Conservation (phyloP, 1,140 invertebrate species). For the Calliopsis andreniformis region DNA sequence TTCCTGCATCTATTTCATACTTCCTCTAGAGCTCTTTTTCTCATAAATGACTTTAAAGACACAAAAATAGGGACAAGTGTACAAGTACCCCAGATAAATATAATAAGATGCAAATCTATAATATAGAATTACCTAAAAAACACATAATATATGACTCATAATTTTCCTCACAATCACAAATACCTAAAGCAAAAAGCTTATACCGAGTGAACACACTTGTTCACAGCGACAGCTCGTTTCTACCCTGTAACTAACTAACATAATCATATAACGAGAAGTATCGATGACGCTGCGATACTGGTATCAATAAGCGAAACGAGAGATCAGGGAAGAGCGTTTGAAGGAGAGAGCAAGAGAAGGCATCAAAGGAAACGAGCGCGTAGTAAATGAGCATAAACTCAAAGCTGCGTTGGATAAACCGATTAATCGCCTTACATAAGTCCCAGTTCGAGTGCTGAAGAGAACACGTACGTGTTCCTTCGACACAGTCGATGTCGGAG, state of each 20-base stretch:
- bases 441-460: constrained; percentile 12
- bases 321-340: background rate
- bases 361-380: constrained; percentile 35
- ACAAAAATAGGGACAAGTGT: too few relatives aligned
- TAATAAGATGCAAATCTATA: too few relatives aligned
- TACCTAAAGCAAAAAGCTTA: too few relatives aligned
- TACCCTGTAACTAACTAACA: constrained; percentile 1
- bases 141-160: too few relatives aligned
- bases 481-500: too few relatives aligned
- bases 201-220: constrained; percentile 36
- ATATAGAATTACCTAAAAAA: too few relatives aligned
- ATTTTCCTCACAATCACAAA: too few relatives aligned
- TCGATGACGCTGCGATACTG: constrained; percentile 41
- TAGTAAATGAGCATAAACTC: constrained; percentile 14
- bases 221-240: constrained; percentile 19
- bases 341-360: background rate
- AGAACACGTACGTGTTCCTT: too few relatives aligned
- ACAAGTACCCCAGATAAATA: too few relatives aligned
- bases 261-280: constrained; percentile 11
- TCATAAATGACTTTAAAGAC: too few relatives aligned
- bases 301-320: background rate
- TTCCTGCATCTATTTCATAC: too few relatives aligned
- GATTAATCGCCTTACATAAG: constrained; percentile 60
- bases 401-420: constrained; percentile 36
- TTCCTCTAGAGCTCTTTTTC: too few relatives aligned